Base-by-base conservation (phyloP, 2,888 invertebrate species). In the Parelbella ahira region DNA sequence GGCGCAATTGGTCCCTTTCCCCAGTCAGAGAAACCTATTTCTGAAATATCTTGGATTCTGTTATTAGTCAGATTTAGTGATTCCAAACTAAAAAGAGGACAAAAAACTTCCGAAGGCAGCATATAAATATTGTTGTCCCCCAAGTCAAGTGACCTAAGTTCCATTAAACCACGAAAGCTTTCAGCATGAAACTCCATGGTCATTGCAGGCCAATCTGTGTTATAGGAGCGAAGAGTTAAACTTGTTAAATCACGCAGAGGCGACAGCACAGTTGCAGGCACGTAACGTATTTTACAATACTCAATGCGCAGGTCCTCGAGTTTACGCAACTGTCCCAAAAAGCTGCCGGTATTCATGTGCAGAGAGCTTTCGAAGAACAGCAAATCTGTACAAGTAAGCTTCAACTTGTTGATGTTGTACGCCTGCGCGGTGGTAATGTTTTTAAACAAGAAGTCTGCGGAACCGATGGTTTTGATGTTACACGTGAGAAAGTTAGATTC, bases 131-230 rank as follows among this genome's bases (percentile, higher is more conserved):
- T 93, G 72, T 94, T 94, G 62, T 92, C 92, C 28, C 91, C 92
- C 44, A 94, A 86, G 72, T 94, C 92, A 53, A 94, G 79, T 41
- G 89, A 84, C 42, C 91, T 88, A 33, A 94, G 84, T 66, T 91
- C 91, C 63, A 90, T 89, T 56, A 94, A 79, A 21, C 93, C 91
- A 51, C 92, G 88, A 54, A 94, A 91, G 67, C 93, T 92, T 70
- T 93, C 93, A 32, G 91, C 89, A 61, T 92, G 91, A 51, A 94
- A 87, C 64, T 94, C 93, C 91, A 93, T 92, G 51, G 92, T 92
- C 91, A 93, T 92, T 15, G 92, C 90, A 20, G 93, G 92, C 93
- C 93, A 94, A 67, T 94, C 93, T 30, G 91, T 91, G 70, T 94
- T 94, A 67, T 91, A 92, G 20, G 94, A 93, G 45, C 93, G 90